Percentiles rank a stretch among this genome's conserved stretches.
Conservation (phyloP, 2,113 vertebrate species). For the Poeciliopsis prolifica region DNA sequence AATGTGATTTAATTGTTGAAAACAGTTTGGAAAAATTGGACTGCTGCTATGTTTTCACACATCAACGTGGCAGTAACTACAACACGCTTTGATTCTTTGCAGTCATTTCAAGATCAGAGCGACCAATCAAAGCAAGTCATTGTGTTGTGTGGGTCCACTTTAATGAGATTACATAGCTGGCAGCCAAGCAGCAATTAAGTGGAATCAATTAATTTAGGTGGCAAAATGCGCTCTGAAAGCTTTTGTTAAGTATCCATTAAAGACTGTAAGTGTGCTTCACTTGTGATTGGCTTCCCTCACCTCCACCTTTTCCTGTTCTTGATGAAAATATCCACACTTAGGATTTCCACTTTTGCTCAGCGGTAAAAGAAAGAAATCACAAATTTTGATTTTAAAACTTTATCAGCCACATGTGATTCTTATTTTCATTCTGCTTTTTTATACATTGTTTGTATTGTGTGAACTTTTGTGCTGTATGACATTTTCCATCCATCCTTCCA, state of each 20-base stretch:
- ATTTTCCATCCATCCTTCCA: no score
- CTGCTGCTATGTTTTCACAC: slow-evolving; percentile 8
- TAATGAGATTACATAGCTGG: slow-evolving; percentile 42
- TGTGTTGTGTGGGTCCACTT: slow-evolving; percentile 17
- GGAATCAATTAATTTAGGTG: slow-evolving; percentile 46
- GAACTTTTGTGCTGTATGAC: no score
- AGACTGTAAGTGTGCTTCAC: slow-evolving; percentile 17
- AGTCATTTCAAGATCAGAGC: no score
- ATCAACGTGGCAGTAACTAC: neutral
- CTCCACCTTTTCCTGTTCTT: slow-evolving; percentile 22
- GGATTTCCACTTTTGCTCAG: no score
- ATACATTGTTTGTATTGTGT: no score
- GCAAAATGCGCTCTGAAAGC: slow-evolving; percentile 33
- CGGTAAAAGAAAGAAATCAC: no score
- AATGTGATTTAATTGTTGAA: neutral
- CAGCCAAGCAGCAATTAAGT: slow-evolving; percentile 41
- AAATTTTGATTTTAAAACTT: no score
- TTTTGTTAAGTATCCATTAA: slow-evolving; percentile 26
- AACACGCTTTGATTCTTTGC: no score
- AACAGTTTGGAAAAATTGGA: neutral
- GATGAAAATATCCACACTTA: neutral
- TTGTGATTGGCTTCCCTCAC: slow-evolving; percentile 23
- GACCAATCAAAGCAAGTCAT: neutral
- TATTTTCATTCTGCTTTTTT: no score
- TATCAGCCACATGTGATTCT: no score